A percentile compares a stretch with the other conserved stretches of the same genome.
These are phyloP conservation scores for Quadroppia sp. DNA, from an alignment of 2,888 invertebrate genomes.

Conservation along the genomic window DNA sequence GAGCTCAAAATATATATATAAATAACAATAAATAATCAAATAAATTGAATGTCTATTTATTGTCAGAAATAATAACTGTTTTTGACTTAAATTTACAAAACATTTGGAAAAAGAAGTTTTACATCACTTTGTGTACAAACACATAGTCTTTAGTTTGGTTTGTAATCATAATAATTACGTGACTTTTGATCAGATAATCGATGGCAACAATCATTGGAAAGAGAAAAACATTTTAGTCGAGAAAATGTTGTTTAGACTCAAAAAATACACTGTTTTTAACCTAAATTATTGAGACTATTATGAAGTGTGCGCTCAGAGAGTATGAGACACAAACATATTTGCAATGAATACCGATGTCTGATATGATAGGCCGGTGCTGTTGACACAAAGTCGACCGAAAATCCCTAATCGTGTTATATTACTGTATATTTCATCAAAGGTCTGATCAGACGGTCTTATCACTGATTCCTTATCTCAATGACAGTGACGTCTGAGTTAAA, in stretches of 20 bases:
- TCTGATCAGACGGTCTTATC: neutral
- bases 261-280: neutral
- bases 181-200: neutral
- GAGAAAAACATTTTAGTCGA: no score
- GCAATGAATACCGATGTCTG: neutral
- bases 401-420: constrained; percentile 16
- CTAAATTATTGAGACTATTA: constrained; percentile 1
- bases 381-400: constrained; percentile 11
- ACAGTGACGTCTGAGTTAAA: constrained; percentile 7
- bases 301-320: neutral
- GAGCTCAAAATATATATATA: neutral
- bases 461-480: constrained; percentile 10
- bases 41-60: neutral
- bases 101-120: neutral
- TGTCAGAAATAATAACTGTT: neutral
- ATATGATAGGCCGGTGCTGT: constrained; percentile 7
- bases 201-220: neutral
- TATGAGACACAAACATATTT: neutral
- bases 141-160: neutral
- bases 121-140: neutral
- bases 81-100: neutral
- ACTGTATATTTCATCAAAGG: neutral
- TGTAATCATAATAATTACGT: neutral
- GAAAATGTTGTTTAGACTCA: neutral
- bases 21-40: neutral